phyloP scores from a whole-genome alignment of 2,797 vertebrate species.

The Cuculus canorus region DNA sequence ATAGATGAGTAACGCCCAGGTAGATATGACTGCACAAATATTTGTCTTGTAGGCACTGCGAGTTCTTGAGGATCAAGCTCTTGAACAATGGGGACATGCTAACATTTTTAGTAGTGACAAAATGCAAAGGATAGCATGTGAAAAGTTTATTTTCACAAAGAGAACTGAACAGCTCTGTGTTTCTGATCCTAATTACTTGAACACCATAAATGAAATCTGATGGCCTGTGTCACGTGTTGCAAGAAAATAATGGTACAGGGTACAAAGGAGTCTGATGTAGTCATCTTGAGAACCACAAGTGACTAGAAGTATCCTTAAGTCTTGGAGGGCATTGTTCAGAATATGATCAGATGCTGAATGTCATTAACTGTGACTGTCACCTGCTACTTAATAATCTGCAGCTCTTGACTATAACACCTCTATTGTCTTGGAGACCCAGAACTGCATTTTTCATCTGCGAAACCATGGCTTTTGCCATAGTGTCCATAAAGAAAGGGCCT shows the following conservation, averaged over 20 bases:
- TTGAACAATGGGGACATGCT: background rate
- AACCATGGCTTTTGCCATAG: background rate
- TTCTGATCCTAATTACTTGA: background rate
- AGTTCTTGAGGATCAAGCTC: background rate
- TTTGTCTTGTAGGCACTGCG: background rate
- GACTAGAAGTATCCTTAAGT: background rate
- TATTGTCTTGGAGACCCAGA: constrained; percentile 30
- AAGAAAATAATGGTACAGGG: background rate
- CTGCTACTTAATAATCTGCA: background rate
- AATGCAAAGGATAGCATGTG: background rate
- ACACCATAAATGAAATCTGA: background rate
- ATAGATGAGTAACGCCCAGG: background rate
- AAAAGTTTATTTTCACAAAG: constrained; percentile 24
- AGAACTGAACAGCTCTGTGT: background rate
- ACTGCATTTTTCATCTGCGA: constrained; percentile 44
- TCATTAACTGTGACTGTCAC: background rate
- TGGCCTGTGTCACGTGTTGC: background rate
- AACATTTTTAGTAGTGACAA: background rate
- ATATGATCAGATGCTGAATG: background rate
- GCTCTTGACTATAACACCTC: constrained; percentile 27
- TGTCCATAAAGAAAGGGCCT: background rate
- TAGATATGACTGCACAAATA: background rate
- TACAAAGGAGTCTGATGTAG: background rate
- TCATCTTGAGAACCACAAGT: background rate
- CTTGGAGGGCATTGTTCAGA: background rate